Percentiles rank a stretch among this genome's conserved stretches.
Conservation (phyloP, 2,113 vertebrate species). For the Aegithalos caudatus region DNA sequence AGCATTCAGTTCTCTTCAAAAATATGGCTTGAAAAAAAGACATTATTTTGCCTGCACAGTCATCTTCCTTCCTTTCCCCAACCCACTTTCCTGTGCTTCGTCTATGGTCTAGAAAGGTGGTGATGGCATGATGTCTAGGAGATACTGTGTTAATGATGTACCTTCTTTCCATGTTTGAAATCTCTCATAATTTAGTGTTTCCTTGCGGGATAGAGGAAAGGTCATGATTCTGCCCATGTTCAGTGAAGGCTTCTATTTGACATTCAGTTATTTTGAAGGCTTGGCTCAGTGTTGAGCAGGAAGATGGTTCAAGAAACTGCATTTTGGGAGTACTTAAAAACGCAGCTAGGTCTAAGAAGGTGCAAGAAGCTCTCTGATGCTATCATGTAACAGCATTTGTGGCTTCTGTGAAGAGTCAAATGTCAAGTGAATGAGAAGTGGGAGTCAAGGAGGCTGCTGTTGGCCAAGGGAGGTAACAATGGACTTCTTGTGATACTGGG, state of each 20-base stretch:
- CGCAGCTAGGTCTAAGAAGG: neutral
- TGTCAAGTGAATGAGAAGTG: neutral
- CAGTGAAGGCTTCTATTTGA: neutral
- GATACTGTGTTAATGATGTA: neutral
- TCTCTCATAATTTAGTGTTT: neutral
- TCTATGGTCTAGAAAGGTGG: neutral
- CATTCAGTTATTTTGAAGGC: neutral
- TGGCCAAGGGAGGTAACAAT: neutral
- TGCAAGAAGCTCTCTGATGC: fast-evolving
- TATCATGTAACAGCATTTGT: neutral
- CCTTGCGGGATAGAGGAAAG: neutral
- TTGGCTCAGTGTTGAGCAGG: neutral
- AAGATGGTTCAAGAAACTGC: neutral
- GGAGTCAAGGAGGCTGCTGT: neutral
- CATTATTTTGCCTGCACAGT: neutral
- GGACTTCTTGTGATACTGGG: neutral
- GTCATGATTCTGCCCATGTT: neutral
- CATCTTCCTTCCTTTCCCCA: neutral
- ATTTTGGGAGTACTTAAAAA: neutral
- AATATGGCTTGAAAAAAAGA: neutral
- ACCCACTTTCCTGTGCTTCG: neutral
- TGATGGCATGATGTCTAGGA: neutral
- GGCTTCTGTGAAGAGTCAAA: neutral
- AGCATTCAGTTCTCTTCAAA: neutral
- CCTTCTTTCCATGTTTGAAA: neutral